These are phyloP conservation scores for Manis pentadactyla DNA, from an alignment of 2,797 vertebrate genomes.

Conservation along the genomic window DNA sequence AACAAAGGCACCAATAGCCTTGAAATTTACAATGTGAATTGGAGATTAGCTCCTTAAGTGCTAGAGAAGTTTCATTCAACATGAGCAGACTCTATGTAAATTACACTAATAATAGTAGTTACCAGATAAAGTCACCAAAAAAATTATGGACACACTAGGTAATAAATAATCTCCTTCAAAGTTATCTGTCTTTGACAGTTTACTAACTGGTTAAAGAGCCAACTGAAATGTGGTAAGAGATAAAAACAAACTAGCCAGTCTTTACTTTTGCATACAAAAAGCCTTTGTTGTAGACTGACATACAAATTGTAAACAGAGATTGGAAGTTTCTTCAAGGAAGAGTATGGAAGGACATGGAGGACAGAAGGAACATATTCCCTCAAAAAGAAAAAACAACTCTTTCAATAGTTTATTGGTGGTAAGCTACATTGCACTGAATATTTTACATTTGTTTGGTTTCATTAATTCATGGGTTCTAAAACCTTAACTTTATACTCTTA, in stretches of 20 bases:
- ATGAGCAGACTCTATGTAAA: not conserved
- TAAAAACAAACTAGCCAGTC: not conserved
- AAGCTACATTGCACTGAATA: not conserved
- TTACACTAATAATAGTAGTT: not conserved
- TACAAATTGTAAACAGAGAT: not conserved
- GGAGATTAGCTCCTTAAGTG: not conserved
- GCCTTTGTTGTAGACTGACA: not conserved
- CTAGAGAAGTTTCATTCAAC: not conserved
- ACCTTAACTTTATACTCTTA: not conserved
- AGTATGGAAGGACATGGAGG: not conserved
- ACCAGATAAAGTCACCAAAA: not conserved
- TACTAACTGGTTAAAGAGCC: not conserved
- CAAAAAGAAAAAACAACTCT: not conserved
- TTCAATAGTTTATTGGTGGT: not conserved
- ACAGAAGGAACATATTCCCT: not conserved
- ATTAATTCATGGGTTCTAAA: not conserved
- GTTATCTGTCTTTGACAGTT: not conserved
- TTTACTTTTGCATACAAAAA: not conserved
- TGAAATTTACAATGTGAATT: not conserved
- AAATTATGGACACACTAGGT: not conserved
- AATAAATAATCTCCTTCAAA: not conserved
- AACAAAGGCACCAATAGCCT: not conserved
- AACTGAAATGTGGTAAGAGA: not conserved
- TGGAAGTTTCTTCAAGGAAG: not conserved
- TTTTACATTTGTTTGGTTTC: not conserved